Base-by-base conservation (phyloP, 2,113 vertebrate species). In the Eleginops maclovinus region DNA sequence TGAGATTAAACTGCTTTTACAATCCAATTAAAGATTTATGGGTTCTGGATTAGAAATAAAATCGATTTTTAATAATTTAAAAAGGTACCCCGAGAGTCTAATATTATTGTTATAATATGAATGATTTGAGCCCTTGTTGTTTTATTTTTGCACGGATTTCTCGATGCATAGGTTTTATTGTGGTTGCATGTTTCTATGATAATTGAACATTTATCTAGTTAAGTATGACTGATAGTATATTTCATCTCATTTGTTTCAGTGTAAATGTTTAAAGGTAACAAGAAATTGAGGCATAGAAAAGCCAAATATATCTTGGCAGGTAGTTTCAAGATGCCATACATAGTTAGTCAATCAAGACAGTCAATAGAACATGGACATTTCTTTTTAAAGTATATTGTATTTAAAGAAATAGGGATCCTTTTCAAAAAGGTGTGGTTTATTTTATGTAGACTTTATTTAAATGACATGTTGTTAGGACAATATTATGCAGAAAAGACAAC, bases 391-490 rank as follows among this genome's bases (percentile, higher is more conserved):
- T 40, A 2, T 36, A 4, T 53, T n/a, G 51, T 15, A 14, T 65
- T 2, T 0, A 12, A 61, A 36, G 1, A 62, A 22, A 5, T 2
- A 12, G 11, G 0, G 5, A 22, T 17, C 26, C 11, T 56, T 26
- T 14, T 59, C 2, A 59, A 49, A 66, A 21, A 26, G 56, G 15
- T 50, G 28, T 41, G 4, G 13, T 49, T 24, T 60, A 1, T 76
- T 41, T 16, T 24, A 2, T 63, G 36, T 24, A 36, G 31, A 36
- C 31, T 36, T 24, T 43, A n/a, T 21, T 14, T 26, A 44, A 60
- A 9, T 26, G 2, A 7, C 2, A 2, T 10, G 21, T 24, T 2
- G 0, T 2, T 43, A n/a, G 2, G 6, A 3, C 7, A 28, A 15
- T 22, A 12, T 51, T 44, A 46, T 67, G 13, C 40, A 82, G 11